Conservation (phyloP, 2,113 vertebrate genomes). For the Agelaius tricolor region DNA sequence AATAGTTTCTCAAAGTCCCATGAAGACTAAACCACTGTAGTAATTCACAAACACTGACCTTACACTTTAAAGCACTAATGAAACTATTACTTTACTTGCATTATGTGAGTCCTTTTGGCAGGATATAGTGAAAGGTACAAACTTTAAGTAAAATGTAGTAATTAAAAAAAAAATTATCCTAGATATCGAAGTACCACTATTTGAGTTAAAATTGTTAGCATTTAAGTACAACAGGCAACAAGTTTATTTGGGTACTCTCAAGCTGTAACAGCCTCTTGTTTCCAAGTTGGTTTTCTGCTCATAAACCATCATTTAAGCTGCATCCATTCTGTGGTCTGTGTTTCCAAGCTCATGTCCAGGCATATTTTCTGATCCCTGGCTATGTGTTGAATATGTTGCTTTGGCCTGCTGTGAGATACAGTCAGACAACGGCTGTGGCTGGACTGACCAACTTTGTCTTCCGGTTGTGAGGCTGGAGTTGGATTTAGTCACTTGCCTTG, state of each 20-base stretch:
- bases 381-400: neutral
- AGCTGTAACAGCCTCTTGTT: neutral
- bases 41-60: neutral
- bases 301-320: neutral
- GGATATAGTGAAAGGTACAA: neutral
- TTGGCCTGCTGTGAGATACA: neutral
- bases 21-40: neutral
- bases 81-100: neutral
- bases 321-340: neutral
- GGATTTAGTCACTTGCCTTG: neutral
- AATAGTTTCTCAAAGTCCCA: neutral
- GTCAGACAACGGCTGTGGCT: neutral
- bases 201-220: neutral
- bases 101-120: neutral
- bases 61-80: neutral
- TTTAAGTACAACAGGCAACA: neutral
- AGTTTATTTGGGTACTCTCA: neutral
- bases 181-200: neutral
- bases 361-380: neutral
- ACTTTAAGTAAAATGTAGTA: neutral
- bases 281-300: neutral
- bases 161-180: neutral
- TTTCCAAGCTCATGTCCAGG: neutral
- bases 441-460: neutral
- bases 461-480: neutral